Conservation (phyloP, 2,113 vertebrate genomes). For the Progne subis region DNA sequence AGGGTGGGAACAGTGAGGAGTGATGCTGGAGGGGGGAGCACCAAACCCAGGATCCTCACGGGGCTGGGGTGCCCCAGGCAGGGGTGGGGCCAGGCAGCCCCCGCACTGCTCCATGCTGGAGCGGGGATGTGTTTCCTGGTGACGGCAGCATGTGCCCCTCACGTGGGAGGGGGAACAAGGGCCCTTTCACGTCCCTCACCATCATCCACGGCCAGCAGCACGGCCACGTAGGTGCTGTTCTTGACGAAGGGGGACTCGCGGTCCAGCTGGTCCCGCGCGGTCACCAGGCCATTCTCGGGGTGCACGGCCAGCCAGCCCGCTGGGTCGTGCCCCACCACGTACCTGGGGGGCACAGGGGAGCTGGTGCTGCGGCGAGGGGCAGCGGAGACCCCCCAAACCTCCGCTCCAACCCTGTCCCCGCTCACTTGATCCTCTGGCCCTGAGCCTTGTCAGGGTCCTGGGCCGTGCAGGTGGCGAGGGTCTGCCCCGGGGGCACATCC, state of each 20-base stretch:
- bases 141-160: not conserved
- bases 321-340: conserved; percentile 75
- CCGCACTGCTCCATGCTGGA: rapidly evolving
- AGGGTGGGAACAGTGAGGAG: not conserved
- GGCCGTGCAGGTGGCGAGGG: conserved; percentile 72
- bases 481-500: not conserved
- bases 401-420: rapidly evolving
- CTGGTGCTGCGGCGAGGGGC: rapidly evolving
- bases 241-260: conserved; percentile 80
- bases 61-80: rapidly evolving
- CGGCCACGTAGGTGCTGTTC: conserved; percentile 75
- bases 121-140: not conserved
- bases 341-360: conserved; percentile 71
- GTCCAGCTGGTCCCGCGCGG: conserved; percentile 71
- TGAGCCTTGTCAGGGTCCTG: conserved; percentile 83
- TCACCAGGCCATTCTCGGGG: conserved; percentile 76
- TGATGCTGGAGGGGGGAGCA: not conserved
- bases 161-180: not conserved
- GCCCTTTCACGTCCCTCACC: conserved; percentile 70
- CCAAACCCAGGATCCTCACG: not conserved
- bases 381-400: rapidly evolving
- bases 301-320: conserved; percentile 81
- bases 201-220: conserved; percentile 80
- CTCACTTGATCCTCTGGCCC: conserved; percentile 84
- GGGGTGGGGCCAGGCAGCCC: not conserved